Conservation (phyloP, 2,888 invertebrate genomes). For the Ernsta delagoae region DNA sequence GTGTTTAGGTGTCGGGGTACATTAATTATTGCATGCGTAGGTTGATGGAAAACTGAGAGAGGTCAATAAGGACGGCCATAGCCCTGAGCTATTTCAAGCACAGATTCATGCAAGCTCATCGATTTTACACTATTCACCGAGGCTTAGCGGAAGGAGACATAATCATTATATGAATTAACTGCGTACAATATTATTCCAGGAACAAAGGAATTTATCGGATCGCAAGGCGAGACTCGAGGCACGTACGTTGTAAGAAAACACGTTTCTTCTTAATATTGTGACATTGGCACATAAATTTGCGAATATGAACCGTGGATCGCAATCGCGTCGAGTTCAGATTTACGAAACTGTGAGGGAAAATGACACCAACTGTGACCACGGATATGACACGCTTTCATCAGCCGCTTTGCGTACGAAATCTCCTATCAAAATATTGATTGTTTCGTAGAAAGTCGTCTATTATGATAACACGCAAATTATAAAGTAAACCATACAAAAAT, state of each 20-base stretch:
- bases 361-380: slow-evolving; percentile 4
- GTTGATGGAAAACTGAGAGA: slow-evolving; percentile 50
- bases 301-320: slow-evolving; percentile 26
- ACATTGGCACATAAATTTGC: slow-evolving; percentile 25
- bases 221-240: slow-evolving; percentile 36
- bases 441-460: neutral
- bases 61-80: slow-evolving; percentile 69
- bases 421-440: neutral
- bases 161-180: slow-evolving; percentile 47
- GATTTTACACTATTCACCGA: slow-evolving; percentile 26
- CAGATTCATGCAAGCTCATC: slow-evolving; percentile 31
- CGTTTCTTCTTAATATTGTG: slow-evolving; percentile 38
- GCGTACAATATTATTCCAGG: slow-evolving; percentile 48
- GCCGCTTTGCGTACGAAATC: neutral
- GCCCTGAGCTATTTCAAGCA: slow-evolving; percentile 51
- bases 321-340: slow-evolving; percentile 18
- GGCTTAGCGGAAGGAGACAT: slow-evolving; percentile 12
- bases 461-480: neutral
- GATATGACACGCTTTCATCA: slow-evolving; percentile 17
- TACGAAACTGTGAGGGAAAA: slow-evolving; percentile 23
- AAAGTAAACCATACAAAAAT: no score
- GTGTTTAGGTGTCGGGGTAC: neutral
- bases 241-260: slow-evolving; percentile 43
- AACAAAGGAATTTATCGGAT: slow-evolving; percentile 44
- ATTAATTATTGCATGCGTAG: slow-evolving; percentile 23